phyloP scores from a whole-genome alignment of 2,113 vertebrate genomes.

The Pristiophorus japonicus region DNA sequence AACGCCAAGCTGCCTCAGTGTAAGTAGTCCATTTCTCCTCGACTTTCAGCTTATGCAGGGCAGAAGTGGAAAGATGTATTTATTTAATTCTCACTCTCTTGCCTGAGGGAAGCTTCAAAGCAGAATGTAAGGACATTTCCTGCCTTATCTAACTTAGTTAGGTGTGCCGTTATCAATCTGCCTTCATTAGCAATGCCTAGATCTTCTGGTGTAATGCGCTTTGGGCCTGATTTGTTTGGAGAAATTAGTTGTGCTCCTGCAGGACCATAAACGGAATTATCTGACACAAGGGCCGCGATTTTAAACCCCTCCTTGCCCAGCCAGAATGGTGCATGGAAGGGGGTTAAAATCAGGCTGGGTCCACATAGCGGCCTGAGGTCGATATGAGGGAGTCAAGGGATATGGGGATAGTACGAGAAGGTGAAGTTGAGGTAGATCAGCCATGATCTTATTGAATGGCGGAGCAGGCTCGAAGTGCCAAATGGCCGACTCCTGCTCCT shows the following conservation, averaged over 20 bases:
- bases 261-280: not conserved
- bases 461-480: no score
- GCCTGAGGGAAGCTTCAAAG: not conserved
- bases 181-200: not conserved
- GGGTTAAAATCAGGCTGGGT: not conserved
- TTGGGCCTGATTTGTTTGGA: not conserved
- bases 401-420: no score
- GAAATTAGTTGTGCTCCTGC: not conserved
- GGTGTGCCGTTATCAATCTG: not conserved
- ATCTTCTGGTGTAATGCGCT: not conserved
- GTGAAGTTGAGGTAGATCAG: no score
- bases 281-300: not conserved
- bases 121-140: not conserved
- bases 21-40: not conserved
- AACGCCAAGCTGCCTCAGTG: not conserved
- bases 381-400: no score
- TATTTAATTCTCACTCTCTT: not conserved
- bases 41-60: not conserved
- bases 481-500: no score
- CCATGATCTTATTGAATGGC: no score
- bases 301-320: not conserved
- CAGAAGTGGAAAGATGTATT: not conserved
- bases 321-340: not conserved
- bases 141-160: not conserved
- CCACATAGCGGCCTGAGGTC: not conserved